phyloP scores from a whole-genome alignment of 92 coral and sea anemone genomes.

The Heliopora coerulea region DNA sequence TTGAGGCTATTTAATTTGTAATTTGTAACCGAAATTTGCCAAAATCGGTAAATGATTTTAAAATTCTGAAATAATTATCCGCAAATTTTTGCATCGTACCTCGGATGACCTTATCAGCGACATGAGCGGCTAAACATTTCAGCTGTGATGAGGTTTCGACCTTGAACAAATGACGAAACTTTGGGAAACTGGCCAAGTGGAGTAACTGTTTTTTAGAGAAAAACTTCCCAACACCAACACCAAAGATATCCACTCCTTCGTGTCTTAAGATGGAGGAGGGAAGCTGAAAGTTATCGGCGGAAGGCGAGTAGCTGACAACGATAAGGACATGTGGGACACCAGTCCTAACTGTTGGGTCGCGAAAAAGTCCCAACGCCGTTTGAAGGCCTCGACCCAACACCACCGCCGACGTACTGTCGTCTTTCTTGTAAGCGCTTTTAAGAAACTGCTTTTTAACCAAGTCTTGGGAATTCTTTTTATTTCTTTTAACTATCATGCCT shows the following conservation, averaged over 20 bases:
- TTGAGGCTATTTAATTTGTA: no score
- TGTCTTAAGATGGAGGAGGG: conserved; percentile 58
- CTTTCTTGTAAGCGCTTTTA: conserved; percentile 13
- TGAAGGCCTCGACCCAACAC: conserved; percentile 35
- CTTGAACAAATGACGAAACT: conserved; percentile 35
- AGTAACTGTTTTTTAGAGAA: conserved; percentile 65
- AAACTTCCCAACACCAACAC: conserved; percentile 66
- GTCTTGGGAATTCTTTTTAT: neutral
- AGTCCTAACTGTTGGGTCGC: conserved; percentile 31
- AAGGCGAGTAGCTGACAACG: conserved; percentile 23
- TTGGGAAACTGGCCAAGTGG: conserved; percentile 41
- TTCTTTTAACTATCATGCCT: neutral
- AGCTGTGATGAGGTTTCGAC: conserved; percentile 3
- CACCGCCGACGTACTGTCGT: conserved; percentile 18
- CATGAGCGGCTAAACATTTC: conserved; percentile 34
- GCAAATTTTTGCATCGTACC: neutral
- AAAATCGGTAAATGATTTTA: no score
- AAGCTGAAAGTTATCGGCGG: conserved; percentile 45
- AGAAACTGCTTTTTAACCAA: neutral
- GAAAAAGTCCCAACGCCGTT: conserved; percentile 15
- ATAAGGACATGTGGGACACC: conserved; percentile 32
- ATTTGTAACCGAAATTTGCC: no score
- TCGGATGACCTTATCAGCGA: conserved; percentile 35
- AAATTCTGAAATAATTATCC: neutral
- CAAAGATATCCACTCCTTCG: conserved; percentile 60